phyloP scores from a whole-genome alignment of 2,113 vertebrate genomes.

The Carlito syrichta region DNA sequence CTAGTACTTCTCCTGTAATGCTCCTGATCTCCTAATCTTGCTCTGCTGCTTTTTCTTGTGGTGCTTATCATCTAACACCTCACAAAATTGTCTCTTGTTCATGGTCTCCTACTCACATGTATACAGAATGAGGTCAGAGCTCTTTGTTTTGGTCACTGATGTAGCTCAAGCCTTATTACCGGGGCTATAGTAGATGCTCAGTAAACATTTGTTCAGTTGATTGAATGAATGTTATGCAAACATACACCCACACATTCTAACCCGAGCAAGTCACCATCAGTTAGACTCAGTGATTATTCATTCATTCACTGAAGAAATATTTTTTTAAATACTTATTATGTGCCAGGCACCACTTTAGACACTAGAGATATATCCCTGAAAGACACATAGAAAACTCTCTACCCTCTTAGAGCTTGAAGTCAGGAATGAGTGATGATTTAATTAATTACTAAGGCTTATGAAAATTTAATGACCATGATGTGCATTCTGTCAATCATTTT shows the following conservation, averaged over 20 bases:
- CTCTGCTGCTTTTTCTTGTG: not conserved
- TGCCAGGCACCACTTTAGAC: too few relatives aligned
- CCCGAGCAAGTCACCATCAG: not conserved
- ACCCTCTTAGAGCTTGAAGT: too few relatives aligned
- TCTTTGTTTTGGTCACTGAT: not conserved
- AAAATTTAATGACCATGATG: not conserved
- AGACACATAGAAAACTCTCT: not conserved
- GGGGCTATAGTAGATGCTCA: not conserved
- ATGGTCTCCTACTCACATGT: not conserved
- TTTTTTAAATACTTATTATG: not conserved
- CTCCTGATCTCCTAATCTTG: not conserved
- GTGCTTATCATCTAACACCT: not conserved
- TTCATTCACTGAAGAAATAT: not conserved
- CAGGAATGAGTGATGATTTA: too few relatives aligned
- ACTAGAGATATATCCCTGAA: not conserved
- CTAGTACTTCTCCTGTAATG: not conserved
- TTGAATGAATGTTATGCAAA: not conserved
- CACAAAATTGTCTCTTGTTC: not conserved
- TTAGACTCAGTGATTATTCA: not conserved
- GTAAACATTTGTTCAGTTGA: not conserved
- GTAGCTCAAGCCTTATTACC: not conserved
- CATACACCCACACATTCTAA: not conserved
- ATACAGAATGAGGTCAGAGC: not conserved
- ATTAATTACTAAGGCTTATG: not conserved
- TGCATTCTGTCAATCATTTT: not conserved